Evolutionary conservation across 2,113 vertebrate genomes (phyloP).

Genomic region (Mobula birostris): DNA sequence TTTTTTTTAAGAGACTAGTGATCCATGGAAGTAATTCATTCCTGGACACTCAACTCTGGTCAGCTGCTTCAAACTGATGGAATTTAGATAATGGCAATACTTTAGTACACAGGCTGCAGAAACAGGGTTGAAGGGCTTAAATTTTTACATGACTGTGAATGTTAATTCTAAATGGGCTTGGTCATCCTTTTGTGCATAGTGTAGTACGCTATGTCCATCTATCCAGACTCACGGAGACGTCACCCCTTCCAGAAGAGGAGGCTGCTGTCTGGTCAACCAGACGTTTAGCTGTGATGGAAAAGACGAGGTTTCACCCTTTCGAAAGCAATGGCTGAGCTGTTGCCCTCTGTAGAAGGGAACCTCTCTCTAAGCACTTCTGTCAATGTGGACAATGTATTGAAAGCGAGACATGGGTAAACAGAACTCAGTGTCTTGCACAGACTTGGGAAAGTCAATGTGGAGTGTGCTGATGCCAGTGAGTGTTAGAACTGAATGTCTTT

Average conservation of each 20-base stretch:
- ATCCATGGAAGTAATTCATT: background rate
- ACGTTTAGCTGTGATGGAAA: background rate
- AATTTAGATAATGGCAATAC: background rate
- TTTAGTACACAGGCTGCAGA: background rate
- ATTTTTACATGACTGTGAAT: no score
- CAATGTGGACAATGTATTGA: no score
- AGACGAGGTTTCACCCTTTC: background rate
- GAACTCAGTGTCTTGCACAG: no score
- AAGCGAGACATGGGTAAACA: no score
- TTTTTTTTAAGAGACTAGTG: background rate
- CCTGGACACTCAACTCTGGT: background rate
- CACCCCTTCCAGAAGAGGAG: background rate
- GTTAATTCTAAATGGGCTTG: no score
- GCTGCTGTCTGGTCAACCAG: background rate
- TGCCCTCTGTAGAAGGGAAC: background rate
- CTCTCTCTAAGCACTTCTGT: no score
- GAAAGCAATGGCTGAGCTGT: background rate
- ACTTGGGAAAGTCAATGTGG: no score
- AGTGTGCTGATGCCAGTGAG: no score
- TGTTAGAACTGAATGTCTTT: no score
- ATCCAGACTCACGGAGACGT: background rate
- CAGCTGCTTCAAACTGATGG: background rate
- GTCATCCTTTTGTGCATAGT: no score
- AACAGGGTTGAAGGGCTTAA: no score
- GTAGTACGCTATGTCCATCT: no score